Percentiles rank a stretch among this genome's conserved stretches.
Conservation (phyloP, 2,888 invertebrate species). For the Andrena bicolor region DNA sequence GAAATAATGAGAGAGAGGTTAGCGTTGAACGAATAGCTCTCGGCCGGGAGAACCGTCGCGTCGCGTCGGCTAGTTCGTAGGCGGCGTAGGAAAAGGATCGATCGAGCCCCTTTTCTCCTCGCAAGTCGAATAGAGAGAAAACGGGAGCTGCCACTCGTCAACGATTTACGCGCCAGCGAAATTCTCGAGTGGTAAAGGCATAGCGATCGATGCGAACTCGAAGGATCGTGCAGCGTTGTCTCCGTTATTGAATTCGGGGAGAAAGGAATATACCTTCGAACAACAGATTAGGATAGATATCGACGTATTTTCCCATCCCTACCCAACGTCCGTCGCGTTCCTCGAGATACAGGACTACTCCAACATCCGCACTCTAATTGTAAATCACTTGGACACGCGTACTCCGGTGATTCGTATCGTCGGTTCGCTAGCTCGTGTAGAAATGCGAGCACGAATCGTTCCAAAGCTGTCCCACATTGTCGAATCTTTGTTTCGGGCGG, state of each 20-base stretch:
- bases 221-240: not conserved
- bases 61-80: not conserved
- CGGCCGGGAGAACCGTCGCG: not conserved
- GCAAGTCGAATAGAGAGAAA: slow-evolving; percentile 13
- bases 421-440: no score
- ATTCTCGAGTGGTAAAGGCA: not conserved
- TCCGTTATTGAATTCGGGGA: not conserved
- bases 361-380: no score
- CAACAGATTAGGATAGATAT: not conserved
- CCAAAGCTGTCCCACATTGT: not conserved
- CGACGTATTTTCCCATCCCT: not conserved
- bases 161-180: not conserved
- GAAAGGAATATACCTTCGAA: not conserved
- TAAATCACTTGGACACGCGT: no score
- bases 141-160: no score
- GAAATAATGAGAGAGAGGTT: slow-evolving; percentile 21
- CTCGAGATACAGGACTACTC: not conserved
- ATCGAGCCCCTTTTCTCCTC: slow-evolving; percentile 35
- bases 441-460: no score
- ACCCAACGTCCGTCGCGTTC: not conserved
- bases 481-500: not conserved
- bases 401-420: no score
- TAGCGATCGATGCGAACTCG: not conserved
- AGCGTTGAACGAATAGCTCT: not conserved
- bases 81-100: slow-evolving; percentile 29